Evolutionary conservation across 1,140 invertebrate genomes (phyloP), one percentile per base, ranked within the genome.

Genomic region (Cylas formicarius): DNA sequence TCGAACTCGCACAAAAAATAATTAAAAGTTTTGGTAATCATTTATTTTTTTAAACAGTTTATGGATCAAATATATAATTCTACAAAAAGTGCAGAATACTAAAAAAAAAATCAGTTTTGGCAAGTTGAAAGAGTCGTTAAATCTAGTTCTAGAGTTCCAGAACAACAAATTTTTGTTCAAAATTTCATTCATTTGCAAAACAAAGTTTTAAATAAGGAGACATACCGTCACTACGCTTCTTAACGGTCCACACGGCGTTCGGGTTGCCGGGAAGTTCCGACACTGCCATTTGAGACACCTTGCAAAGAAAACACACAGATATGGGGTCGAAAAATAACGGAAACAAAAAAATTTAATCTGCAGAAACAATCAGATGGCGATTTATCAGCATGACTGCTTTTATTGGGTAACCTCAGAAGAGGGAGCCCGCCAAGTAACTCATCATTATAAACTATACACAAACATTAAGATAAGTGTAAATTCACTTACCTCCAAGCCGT

Each of bases 171-270:
- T 9, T 36, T 16, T 36, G 16, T 20, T 22, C 20, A 36, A 17
- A 36, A 36, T 36, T 5, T 17, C 18, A n/a, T 5, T 17, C 34
- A 22, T 16, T 36, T 22, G n/a, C 18, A 22, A 6, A 5, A 9
- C 20, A 19, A 22, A 16, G 18, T 36, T 36, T 16, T 17, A 36
- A 19, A 13, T n/a, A 9, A 11, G 17, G n/a, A 35, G 24, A 47
- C 47, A 44, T 70, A 94, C 90, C 93, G 75, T 99, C 96, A 63
- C 86, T 80, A 67, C 91, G 82, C 63, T 86, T 80, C 67, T 97
- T 95, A 1, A 99, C 95, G 21, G 97, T 99, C 97, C 97, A 99
- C 4, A 99, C 97, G 60, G 95, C 95, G 73, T 97, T 99, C 7
- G 97, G 97, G 67, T 95, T 98, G 66, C 95, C 95, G 9, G 97